Base-by-base conservation (phyloP, 2,113 vertebrate species). In the Natator depressus region DNA sequence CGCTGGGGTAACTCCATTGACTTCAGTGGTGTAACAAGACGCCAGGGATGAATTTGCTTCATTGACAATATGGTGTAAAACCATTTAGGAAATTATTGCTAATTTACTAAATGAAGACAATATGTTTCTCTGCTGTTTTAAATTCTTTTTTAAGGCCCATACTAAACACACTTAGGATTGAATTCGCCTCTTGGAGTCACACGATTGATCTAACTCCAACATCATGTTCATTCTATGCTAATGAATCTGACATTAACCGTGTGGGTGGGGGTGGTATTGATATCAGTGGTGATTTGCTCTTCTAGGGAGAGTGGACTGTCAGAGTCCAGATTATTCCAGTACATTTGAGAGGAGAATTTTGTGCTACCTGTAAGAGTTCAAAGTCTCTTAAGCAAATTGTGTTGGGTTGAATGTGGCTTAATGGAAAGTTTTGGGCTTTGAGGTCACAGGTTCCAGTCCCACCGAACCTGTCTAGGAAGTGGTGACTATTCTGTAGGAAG, bases 211-310 rank as follows among this genome's bases (percentile, higher is more conserved):
- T 79, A 10, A 0, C 25, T 82, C 4, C 42, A 47, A 47, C 14
- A 47, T 47, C 13, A 0, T 0, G 7, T 80, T 93, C 31, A 0
- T 47, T 78, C 72, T 16, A 19, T 20, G 81, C n/a, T 62, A 3
- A 0, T 2, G 35, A 65, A n/a, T 3, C 76, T 69, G 1, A 0
- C 4, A 1, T 10, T 84, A 49, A 14, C 35, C 1, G 9, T 5
- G 62, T 8, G 4, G 5, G 14, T 29, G 20, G 8, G 53, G 5
- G 53, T 54, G 53, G 53, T 29, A 4, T 78, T 69, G 93, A 80
- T 0, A 0, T 0, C 27, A 42, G 0, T 47, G 84, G 65, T 38
- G n/a, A 25, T 20, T 42, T n/a, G 24, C 35, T 16, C 5, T 17
- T 8, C 24, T 10, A 17, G 5, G 8, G n/a, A 12, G 49, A 42